Percentiles rank a stretch among this genome's conserved stretches.
These are phyloP conservation scores for Lordiphosa collinella DNA, from an alignment of 1,140 invertebrate genomes.

Conservation along the genomic window DNA sequence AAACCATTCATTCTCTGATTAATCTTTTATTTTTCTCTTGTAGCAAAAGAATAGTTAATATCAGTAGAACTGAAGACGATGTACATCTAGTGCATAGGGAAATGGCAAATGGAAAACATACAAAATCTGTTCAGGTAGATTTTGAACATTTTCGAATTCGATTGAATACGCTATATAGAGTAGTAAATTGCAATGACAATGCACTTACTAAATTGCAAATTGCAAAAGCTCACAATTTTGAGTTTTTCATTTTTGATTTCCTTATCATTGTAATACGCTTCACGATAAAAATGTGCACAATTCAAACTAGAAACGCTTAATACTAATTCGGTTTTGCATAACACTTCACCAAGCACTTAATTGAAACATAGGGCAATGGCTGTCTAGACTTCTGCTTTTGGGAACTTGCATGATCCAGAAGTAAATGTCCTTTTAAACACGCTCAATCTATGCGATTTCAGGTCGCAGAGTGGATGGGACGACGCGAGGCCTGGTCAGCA, in stretches of 20 bases:
- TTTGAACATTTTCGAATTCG: conserved; percentile 66
- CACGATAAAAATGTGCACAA: conserved; percentile 30
- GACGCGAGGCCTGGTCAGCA: conserved; percentile 89
- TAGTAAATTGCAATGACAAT: conserved; percentile 37
- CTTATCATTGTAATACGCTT: conserved; percentile 33
- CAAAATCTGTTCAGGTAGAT: conserved; percentile 85
- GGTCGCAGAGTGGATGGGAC: conserved; percentile 84
- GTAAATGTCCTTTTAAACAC: neutral
- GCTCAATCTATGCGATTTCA: conserved; percentile 10
- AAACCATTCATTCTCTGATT: conserved; percentile 56
- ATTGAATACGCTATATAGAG: conserved; percentile 29
- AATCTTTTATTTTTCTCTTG: conserved; percentile 80
- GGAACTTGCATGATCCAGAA: neutral
- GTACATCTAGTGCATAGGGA: conserved; percentile 84
- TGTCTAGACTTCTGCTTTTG: conserved; percentile 14
- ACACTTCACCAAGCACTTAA: conserved; percentile 16
- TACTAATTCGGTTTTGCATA: neutral
- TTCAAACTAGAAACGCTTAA: conserved; percentile 7
- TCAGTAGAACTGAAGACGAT: conserved; percentile 87
- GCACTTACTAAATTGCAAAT: conserved; percentile 52
- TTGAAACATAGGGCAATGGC: neutral
- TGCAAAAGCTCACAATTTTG: conserved; percentile 46
- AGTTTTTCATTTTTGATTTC: conserved; percentile 61
- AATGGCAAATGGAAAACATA: conserved; percentile 84
- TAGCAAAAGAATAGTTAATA: conserved; percentile 86